Conservation (phyloP, 2,888 invertebrate species). For the Eupithecia abbreviata region DNA sequence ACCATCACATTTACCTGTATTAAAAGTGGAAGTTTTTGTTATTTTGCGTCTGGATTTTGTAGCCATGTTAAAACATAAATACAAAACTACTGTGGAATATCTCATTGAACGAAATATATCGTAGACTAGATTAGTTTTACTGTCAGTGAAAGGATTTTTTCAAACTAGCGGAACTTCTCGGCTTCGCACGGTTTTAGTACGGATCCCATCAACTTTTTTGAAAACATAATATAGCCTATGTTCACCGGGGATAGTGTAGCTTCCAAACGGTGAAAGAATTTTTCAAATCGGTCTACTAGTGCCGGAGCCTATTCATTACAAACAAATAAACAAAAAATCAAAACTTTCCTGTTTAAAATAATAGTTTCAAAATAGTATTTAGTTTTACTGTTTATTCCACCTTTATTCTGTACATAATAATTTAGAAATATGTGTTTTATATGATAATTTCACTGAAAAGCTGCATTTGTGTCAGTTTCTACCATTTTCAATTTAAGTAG, state of each 20-base stretch:
- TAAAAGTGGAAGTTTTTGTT: not conserved
- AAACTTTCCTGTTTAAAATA: too few species aligned
- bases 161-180: too few species aligned
- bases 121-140: not conserved
- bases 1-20: not conserved
- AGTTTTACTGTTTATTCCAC: conserved; percentile 60
- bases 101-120: not conserved
- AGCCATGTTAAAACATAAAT: not conserved
- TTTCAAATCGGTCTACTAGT: too few species aligned
- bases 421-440: conserved; percentile 12
- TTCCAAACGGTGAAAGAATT: too few species aligned
- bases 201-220: too few species aligned
- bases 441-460: not conserved
- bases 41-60: not conserved
- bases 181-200: too few species aligned
- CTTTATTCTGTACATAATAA: conserved; percentile 54
- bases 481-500: not conserved
- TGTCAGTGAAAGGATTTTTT: not conserved
- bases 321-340: too few species aligned
- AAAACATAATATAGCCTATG: too few species aligned
- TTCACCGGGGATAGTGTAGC: too few species aligned
- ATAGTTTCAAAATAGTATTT: not conserved
- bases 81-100: not conserved
- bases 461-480: not conserved
- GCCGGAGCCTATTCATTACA: too few species aligned